Base-by-base conservation (phyloP, 2,888 invertebrate species). In the Pterostichus madidus region DNA sequence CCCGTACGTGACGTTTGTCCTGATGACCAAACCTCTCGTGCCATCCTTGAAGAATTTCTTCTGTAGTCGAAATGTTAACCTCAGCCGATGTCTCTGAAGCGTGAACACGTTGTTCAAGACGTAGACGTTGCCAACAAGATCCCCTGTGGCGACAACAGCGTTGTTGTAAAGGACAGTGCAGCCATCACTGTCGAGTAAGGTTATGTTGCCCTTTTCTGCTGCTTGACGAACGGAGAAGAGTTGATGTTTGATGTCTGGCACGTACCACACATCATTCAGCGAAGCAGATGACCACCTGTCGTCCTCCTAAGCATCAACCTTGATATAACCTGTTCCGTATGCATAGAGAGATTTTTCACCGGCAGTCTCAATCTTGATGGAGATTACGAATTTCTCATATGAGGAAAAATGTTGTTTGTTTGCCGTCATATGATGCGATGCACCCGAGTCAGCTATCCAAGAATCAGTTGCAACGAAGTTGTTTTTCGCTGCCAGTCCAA, bases 1-100 rank as follows among this genome's bases (percentile, higher is more conserved):
- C 80, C 39, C 85, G 85, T 80, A 85, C 86, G 79, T 86, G 86
- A 17, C 86, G 84, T 83, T 86, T 86, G 39, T 86, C 84, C 77
- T 86, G 78, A 17, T 84, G 76, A 61, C n/a, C n/a, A n/a, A n/a
- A n/a, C n/a, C n/a, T n/a, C n/a, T 85, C 85, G 24, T 86, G 85
- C 85, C 85, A 86, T 49, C 84, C 85, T 49, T 85, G 86, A 7
- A 85, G 83, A n/a, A 85, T 17, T 46, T 85, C 85, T 83, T 84
- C 84, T 46, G 84, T 71, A 52, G 85, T 84, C 52, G 85, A 81
- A 4, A 85, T 15, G 76, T 85, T 84, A 17, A 82, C 61, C 56
- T 85, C 83, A 32, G 75, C 84, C 46, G 44, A 73, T 15, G 78
- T 32, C 39, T 85, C 59, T 39, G 85, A 82, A 52, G 32, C 49